Evolutionary conservation across 1,140 invertebrate genomes (phyloP), one percentile per base, ranked within the genome.

Genomic region (Calycopis cecrops): DNA sequence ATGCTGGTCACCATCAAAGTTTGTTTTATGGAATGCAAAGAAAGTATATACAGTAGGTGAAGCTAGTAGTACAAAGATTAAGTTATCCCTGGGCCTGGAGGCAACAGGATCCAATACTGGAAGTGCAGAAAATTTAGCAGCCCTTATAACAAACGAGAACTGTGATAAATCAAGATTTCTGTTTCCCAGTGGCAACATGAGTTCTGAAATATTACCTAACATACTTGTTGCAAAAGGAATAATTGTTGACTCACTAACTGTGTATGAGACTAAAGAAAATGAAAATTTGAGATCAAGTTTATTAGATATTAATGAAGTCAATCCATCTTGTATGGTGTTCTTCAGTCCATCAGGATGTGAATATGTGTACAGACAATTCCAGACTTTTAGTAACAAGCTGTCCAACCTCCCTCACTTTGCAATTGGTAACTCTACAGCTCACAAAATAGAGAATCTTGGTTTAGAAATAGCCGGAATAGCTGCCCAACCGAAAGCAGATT

Each of bases 301-400:
- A 7, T 74, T 84, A 37, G 67, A 77, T 28, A 52, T 84, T 7
- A 77, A 79, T 35, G 67, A 79, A 0, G 53, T 60, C 0, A 52
- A 77, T 28, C 79, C 87, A 0, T 84, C 86, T 38, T 88, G 83
- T 48, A 64, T 90, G 58, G 88, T 89, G 7, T 90, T 90, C 71
- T 90, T 90, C 51, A 90, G 89, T 35, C 89, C 89, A 0, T 90
- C 89, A 0, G 89, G 89, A 0, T 85, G 79, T 63, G 81, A 87
- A 44, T 87, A 85, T 52, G 75, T 83, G 9, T 71, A 83, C 37
- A 56, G 81, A 12, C 76, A 80, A 37, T 63, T 87, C 21, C 81
- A 87, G 48, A 87, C 83, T 1, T 82, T 86, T 48, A 76, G 59
- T 51, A 85, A 83, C 55, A 70, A 63, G 17, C 67, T 86, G 0